phyloP scores from a whole-genome alignment of 2,113 vertebrate species.

The Pomatostomus ruficeps region DNA sequence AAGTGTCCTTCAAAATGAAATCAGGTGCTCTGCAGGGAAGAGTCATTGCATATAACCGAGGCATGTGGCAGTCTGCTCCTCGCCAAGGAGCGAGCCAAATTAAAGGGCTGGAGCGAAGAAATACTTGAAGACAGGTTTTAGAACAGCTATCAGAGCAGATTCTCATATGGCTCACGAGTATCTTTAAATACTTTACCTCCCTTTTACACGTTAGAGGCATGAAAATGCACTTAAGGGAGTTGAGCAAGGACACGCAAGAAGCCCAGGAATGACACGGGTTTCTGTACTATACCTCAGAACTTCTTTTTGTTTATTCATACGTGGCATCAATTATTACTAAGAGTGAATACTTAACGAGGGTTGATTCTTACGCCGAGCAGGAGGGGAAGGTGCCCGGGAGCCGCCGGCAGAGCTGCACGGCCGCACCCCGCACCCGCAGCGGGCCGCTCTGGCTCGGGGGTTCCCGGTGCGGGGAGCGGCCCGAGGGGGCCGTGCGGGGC shows the following conservation, averaged over 20 bases:
- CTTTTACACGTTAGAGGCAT: neutral
- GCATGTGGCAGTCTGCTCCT: neutral
- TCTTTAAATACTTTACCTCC: neutral
- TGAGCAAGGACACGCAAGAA: neutral
- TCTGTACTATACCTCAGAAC: rapidly evolving
- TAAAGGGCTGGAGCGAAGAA: neutral
- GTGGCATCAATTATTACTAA: neutral
- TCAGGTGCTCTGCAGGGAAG: neutral
- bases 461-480: rapidly evolving
- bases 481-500: neutral
- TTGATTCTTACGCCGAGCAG: neutral
- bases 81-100: neutral
- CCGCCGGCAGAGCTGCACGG: neutral
- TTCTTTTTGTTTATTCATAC: neutral
- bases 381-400: neutral
- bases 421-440: neutral
- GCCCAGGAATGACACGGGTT: rapidly evolving
- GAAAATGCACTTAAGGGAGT: neutral
- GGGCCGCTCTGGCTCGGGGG: neutral
- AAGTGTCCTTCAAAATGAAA: neutral
- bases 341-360: neutral
- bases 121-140: neutral
- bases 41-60: rapidly evolving
- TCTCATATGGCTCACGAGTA: neutral
- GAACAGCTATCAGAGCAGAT: neutral